Evolutionary conservation across 2,888 invertebrate species (phyloP), one percentile per base, ranked within the genome.

Genomic region (Pharmacophagus antenor): DNA sequence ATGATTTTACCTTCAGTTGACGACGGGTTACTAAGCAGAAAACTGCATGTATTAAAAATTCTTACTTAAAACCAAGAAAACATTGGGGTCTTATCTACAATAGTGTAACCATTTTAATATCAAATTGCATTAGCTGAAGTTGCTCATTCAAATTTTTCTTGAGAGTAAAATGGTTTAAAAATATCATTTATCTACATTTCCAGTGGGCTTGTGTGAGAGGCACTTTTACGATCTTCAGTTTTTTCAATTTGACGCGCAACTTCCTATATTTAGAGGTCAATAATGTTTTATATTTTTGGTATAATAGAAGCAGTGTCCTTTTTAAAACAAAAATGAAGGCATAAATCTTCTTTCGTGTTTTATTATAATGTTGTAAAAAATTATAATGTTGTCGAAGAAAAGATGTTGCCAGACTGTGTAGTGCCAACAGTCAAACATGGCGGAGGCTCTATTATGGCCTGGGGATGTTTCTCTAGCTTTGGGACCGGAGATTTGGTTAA

Each of bases 1-100:
- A 37, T 73, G 72, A 77, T 73, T 63, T 67, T 68, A 71, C 67
- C 63, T 75, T 72, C 80, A 84, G 85, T 85, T 76, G 70, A 65
- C 68, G 70, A 61, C 66, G 66, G 67, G 65, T 69, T 65, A 64
- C 70, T 70, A 70, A 56, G 63, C 63, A 63, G 68, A 66, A 67
- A 57, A 56, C 57, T 56, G 58, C 37, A 20, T 41, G 15, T 47
- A 27, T 31, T n/a, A 27, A 1, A 21, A 22, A 15, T 37, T 37
- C n/a, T 2, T 37, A n/a, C n/a, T n/a, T n/a, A n/a, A n/a, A n/a
- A n/a, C n/a, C n/a, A n/a, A n/a, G n/a, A n/a, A n/a, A n/a, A n/a
- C n/a, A n/a, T n/a, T n/a, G n/a, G n/a, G n/a, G n/a, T n/a, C n/a
- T n/a, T n/a, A n/a, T n/a, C n/a, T n/a, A n/a, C n/a, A n/a, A n/a